Evolutionary conservation across 2,797 vertebrate genomes (phyloP).

Genomic region (Myioborus miniatus): DNA sequence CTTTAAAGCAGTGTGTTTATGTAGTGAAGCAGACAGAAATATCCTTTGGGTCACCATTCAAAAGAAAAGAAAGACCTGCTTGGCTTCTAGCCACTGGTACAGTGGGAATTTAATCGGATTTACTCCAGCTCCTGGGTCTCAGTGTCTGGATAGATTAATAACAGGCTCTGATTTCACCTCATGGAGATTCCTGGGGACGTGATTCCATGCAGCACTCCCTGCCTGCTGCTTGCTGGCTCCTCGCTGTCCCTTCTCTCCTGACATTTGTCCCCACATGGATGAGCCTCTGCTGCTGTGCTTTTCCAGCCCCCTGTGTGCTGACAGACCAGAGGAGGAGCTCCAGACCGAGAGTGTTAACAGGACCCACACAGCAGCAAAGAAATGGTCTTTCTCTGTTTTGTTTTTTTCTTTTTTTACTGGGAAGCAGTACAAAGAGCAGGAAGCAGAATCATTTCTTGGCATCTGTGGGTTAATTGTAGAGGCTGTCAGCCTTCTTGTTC

Average conservation of each 20-base stretch:
- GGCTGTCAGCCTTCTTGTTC: neutral
- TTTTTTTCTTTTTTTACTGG: neutral
- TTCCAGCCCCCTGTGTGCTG: neutral
- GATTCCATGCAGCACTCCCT: neutral
- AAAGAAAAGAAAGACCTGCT: neutral
- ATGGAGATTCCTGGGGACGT: neutral
- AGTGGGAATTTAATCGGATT: conserved; percentile 67
- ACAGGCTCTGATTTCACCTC: conserved; percentile 49
- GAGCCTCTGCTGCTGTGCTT: neutral
- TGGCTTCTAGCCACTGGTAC: conserved; percentile 42
- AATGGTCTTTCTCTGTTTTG: neutral
- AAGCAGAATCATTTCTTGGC: neutral
- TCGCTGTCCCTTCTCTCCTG: neutral
- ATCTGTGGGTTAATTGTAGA: neutral
- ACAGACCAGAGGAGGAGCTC: neutral
- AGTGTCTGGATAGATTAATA: conserved; percentile 54
- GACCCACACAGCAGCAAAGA: neutral
- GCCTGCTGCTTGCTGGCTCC: neutral
- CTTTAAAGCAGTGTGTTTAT: neutral
- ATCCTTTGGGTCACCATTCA: neutral
- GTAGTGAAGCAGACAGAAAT: neutral
- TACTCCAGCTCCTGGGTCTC: conserved; percentile 11
- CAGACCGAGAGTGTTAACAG: neutral
- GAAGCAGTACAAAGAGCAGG: neutral
- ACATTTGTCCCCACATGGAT: neutral